A percentile compares a stretch with the other conserved stretches of the same genome.
Conservation (phyloP, 1,140 invertebrate species). For the Pogonomyrmex californicus region DNA sequence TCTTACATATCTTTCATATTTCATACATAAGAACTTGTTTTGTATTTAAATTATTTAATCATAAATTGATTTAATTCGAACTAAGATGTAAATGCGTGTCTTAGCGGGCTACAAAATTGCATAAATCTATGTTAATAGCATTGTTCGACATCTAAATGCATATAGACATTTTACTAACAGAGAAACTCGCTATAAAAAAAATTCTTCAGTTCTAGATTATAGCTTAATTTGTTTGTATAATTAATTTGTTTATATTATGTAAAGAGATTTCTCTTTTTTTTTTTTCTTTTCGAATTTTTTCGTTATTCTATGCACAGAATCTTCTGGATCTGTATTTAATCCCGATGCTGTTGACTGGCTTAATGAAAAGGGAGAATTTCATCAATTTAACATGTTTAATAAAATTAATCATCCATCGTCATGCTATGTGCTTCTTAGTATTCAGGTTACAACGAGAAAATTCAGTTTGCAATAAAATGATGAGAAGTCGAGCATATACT, state of each 20-base stretch:
- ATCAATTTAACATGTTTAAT: constrained; percentile 19
- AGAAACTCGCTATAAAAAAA: constrained; percentile 11
- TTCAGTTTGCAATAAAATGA: constrained; percentile 32
- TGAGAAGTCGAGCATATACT: background rate
- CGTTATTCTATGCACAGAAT: background rate
- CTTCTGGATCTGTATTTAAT: constrained; percentile 7
- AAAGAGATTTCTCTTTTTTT: background rate
- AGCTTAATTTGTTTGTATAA: background rate
- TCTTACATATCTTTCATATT: constrained; percentile 62
- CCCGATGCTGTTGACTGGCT: background rate
- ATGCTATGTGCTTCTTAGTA: background rate
- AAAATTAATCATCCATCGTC: background rate
- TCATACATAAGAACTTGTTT: constrained; percentile 57
- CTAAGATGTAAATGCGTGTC: constrained; percentile 30
- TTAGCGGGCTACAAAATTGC: constrained; percentile 13
- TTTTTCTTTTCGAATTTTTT: constrained; percentile 8
- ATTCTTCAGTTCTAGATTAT: background rate
- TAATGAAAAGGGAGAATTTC: constrained; percentile 1
- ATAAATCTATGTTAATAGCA: background rate
- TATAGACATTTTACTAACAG: constrained; percentile 10
- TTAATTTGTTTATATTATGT: constrained; percentile 4
- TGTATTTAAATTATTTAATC: constrained; percentile 75
- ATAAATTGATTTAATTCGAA: constrained; percentile 42
- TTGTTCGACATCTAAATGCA: background rate
- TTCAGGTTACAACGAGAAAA: background rate